Evolutionary conservation across 2,797 vertebrate genomes (phyloP), one percentile per base, ranked within the genome.

Genomic region (Cheirogaleus major): DNA sequence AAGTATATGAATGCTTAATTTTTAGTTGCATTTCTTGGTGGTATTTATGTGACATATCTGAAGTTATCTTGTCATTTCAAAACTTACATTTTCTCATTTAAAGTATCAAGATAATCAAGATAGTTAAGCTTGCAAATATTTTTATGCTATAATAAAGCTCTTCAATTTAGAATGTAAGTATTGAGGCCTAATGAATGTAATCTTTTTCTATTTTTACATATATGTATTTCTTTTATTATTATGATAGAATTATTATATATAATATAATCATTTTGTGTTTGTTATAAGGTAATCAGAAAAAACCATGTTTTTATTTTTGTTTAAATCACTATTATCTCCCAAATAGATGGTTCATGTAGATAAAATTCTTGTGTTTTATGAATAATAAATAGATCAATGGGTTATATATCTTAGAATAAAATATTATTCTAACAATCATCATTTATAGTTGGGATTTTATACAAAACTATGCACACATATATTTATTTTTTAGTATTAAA

Each of bases 401-500:
- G 23, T 48, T 63, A 65, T 2, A 22, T 30, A 43, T 25, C 5
- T 59, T 80, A 78, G 70, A 95, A 61, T n/a, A 90, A 92, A 69
- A 87, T 4, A 25, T 83, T 65, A 86, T 78, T 75, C 22, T 52
- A 59, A 69, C 9, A 91, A 85, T 43, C 9, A 73, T 93, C 17
- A 45, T 27, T 93, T 95, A 61, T 80, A 69, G 45, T 92, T 79
- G 7, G 7, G 78, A 52, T 45, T 63, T 89, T 65, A 75, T 38
- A 38, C 1, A 94, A 61, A 90, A 85, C 57, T n/a, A 59, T n/a
- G 11, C 81, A 3, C 7, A 95, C 1, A 59, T 57, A 85, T 45
- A 70, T 45, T 65, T 91, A 14, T 75, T 89, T 95, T 95, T 93
- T 79, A 95, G 63, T 67, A 85, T 72, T 87, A 80, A 97, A 93